Percentiles rank a stretch among this genome's conserved stretches.
Evolutionary conservation across 2,113 vertebrate genomes (phyloP).

Genomic region (Pheucticus melanocephalus): DNA sequence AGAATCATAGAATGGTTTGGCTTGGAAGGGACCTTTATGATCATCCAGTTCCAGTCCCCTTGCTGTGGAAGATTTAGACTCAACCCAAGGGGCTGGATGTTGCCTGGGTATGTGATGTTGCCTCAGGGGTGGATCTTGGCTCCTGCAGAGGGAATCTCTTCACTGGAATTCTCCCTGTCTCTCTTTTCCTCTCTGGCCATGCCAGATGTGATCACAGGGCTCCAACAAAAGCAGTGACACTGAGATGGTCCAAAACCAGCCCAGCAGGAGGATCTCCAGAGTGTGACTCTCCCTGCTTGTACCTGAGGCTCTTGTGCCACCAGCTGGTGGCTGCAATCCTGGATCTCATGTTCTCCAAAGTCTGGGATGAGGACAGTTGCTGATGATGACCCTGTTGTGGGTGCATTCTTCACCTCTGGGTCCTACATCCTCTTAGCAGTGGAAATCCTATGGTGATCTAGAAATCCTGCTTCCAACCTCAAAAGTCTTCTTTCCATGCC

Average conservation of each 20-base stretch:
- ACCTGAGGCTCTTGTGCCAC: neutral
- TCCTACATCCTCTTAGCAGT: neutral
- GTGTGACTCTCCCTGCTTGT: neutral
- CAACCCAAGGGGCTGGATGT: neutral
- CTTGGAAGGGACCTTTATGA: neutral
- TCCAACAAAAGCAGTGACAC: neutral
- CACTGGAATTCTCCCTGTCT: neutral
- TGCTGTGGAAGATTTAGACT: neutral
- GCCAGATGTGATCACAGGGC: rapidly evolving
- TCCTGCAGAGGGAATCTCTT: neutral
- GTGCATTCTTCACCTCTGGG: neutral
- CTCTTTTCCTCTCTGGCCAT: neutral
- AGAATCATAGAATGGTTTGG: neutral
- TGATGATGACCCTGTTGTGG: neutral
- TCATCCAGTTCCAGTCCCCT: neutral
- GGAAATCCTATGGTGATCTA: neutral
- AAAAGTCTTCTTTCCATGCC: neutral
- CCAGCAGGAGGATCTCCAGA: neutral
- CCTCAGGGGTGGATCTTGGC: neutral
- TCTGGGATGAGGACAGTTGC: neutral
- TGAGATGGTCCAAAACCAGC: neutral
- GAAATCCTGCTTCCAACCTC: neutral
- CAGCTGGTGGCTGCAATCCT: neutral
- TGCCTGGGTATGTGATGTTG: neutral
- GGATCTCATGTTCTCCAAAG: neutral